A percentile compares a stretch with the other conserved stretches of the same genome.
phyloP scores from a whole-genome alignment of 1,140 invertebrate genomes.

The Dendrolimus kikuchii region DNA sequence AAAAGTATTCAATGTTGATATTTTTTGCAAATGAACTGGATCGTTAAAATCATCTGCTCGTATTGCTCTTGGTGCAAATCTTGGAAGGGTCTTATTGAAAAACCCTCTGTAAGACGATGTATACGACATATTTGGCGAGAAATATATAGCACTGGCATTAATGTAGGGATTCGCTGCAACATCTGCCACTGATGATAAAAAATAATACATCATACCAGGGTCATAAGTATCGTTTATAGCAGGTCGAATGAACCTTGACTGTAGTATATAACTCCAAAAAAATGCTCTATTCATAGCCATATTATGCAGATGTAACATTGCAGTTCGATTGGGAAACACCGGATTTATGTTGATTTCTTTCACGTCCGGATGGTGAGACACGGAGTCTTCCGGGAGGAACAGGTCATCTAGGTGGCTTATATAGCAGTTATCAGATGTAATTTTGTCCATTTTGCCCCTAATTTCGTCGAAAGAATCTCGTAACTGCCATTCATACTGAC shows the following conservation, averaged over 20 bases:
- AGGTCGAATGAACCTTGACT: conserved; percentile 90
- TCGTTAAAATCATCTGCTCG: conserved; percentile 95
- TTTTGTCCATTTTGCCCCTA: conserved; percentile 83
- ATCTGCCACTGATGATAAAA: conserved; percentile 94
- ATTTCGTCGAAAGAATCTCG: conserved; percentile 93
- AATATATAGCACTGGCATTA: conserved; percentile 95
- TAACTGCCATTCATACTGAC: conserved; percentile 91
- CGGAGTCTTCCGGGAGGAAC: conserved; percentile 85
- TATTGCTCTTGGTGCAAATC: conserved; percentile 95
- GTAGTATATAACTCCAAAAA: conserved; percentile 96
- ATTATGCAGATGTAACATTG: conserved; percentile 94
- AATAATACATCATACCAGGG: conserved; percentile 99
- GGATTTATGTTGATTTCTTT: conserved; percentile 97
- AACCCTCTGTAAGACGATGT: conserved; percentile 95
- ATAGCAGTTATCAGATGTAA: conserved; percentile 89
- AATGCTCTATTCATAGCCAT: conserved; percentile 95
- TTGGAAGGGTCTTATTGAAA: conserved; percentile 96
- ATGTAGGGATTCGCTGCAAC: conserved; percentile 93
- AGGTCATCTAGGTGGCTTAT: conserved; percentile 90
- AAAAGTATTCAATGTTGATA: conserved; percentile 93
- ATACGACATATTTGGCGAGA: conserved; percentile 94
- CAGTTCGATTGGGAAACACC: conserved; percentile 95
- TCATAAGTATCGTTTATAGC: conserved; percentile 94
- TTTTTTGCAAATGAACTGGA: conserved; percentile 92
- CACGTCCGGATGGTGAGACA: conserved; percentile 94